Conservation (phyloP, 2,888 invertebrate species). For the Stenodera caucasica region DNA sequence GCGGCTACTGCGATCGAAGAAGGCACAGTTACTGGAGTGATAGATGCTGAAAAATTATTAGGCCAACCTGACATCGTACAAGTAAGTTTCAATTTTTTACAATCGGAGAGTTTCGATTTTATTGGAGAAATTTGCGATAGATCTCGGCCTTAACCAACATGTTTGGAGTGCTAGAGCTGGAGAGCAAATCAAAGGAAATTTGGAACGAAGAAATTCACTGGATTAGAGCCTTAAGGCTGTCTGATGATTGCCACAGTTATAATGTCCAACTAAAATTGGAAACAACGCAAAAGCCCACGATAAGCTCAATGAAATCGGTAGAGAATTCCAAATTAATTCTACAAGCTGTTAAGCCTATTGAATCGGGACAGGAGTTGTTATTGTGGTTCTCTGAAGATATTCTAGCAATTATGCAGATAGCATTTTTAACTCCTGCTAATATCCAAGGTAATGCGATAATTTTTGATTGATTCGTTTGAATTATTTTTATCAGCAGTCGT, state of each 20-base stretch:
- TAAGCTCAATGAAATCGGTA: slow-evolving; percentile 18
- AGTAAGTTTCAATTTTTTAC: slow-evolving; percentile 37
- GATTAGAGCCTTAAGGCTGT: slow-evolving; percentile 55
- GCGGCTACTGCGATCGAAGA: slow-evolving; percentile 48
- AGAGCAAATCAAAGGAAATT: slow-evolving; percentile 41
- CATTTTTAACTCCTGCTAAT: slow-evolving; percentile 75
- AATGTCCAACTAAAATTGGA: slow-evolving; percentile 59
- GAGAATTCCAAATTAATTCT: slow-evolving; percentile 49
- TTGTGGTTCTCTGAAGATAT: slow-evolving; percentile 85
- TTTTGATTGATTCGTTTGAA: not conserved
- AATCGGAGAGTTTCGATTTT: slow-evolving; percentile 12
- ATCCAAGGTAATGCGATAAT: slow-evolving; percentile 76
- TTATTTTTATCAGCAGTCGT: slow-evolving; percentile 63
- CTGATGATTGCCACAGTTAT: slow-evolving; percentile 68
- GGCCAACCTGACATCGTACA: slow-evolving; percentile 51
- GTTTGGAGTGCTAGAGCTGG: slow-evolving; percentile 45
- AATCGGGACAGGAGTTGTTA: slow-evolving; percentile 69
- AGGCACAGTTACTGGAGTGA: slow-evolving; percentile 46
- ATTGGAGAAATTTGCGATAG: slow-evolving; percentile 32
- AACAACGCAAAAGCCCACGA: slow-evolving; percentile 33
- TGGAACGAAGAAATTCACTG: slow-evolving; percentile 50
- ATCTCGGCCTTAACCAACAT: slow-evolving; percentile 44
- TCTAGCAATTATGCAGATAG: slow-evolving; percentile 72
- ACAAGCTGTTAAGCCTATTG: slow-evolving; percentile 58
- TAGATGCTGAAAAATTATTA: slow-evolving; percentile 43